phyloP scores from a whole-genome alignment of 2,888 invertebrate genomes.

The Stenoptilia bipunctidactyla region DNA sequence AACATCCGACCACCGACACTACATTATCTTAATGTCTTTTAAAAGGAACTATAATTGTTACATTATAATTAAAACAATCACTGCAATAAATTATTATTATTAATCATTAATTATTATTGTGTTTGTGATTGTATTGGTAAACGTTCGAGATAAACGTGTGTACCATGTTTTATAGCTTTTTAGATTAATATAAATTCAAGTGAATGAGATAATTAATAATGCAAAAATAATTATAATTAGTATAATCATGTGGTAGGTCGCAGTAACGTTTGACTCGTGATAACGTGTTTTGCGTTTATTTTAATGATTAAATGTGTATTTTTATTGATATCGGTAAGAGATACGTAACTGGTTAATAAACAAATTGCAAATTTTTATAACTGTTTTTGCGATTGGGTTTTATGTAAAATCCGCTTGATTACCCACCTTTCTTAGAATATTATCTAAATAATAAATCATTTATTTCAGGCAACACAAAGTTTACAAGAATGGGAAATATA shows the following conservation, averaged over 20 bases:
- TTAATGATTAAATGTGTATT: no score
- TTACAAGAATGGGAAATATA: no score
- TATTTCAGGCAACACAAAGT: no score
- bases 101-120: constrained; percentile 38
- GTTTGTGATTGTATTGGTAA: constrained; percentile 50
- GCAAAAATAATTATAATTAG: constrained; percentile 1
- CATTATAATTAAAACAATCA: constrained; percentile 60
- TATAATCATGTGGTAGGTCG: background rate
- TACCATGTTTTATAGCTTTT: constrained; percentile 14
- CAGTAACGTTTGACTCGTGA: no score
- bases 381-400: no score
- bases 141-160: constrained; percentile 33
- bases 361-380: no score
- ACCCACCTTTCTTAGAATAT: no score
- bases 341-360: no score
- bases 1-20: constrained; percentile 13
- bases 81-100: constrained; percentile 46
- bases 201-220: constrained; percentile 6
- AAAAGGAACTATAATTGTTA: constrained; percentile 58
- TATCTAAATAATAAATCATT: no score
- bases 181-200: constrained; percentile 12
- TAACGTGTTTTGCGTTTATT: no score
- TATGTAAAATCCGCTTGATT: no score
- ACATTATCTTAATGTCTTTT: constrained; percentile 50
- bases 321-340: no score